These are phyloP conservation scores for Clavelina lepadiformis DNA, from an alignment of 23 tunicate species.

Conservation along the genomic window DNA sequence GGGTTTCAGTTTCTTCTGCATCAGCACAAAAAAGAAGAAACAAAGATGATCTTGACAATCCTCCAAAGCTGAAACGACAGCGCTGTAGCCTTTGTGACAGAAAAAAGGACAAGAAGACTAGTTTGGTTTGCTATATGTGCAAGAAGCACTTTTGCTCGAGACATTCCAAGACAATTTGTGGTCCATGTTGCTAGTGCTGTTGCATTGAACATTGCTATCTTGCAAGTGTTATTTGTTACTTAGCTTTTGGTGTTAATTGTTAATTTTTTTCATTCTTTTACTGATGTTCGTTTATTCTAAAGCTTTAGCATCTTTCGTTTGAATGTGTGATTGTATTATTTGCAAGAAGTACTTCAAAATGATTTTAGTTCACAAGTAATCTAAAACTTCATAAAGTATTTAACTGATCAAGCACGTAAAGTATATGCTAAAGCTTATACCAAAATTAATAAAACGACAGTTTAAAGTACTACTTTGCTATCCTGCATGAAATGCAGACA, in stretches of 20 bases:
- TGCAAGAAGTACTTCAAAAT: too few relatives aligned
- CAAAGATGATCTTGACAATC: conserved; percentile 2
- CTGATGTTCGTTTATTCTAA: conserved; percentile 5
- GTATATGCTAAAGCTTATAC: too few relatives aligned
- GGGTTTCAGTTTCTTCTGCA: background rate
- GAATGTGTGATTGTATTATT: too few relatives aligned
- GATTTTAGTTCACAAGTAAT: too few relatives aligned
- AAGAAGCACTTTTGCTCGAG: too few relatives aligned
- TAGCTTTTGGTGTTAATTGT: conserved; percentile 6
- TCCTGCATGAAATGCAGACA: too few relatives aligned
- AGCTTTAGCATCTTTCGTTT: too few relatives aligned
- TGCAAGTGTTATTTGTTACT: conserved; percentile 8
- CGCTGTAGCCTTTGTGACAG: conserved; percentile 13
- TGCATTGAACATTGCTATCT: conserved; percentile 7
- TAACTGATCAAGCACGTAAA: too few relatives aligned
- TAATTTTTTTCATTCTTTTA: background rate
- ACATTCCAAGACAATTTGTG: conserved; percentile 8
- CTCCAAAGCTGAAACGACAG: conserved; percentile 5
- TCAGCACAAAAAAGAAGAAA: conserved; percentile 10
- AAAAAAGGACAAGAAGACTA: conserved; percentile 13
- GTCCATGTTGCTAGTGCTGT: conserved; percentile 2
- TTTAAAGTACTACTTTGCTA: too few relatives aligned
- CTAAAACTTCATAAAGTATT: too few relatives aligned
- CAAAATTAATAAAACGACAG: too few relatives aligned
- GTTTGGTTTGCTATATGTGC: conserved; percentile 9